phyloP scores from a whole-genome alignment of 2,888 invertebrate species.

The Dione juno region DNA sequence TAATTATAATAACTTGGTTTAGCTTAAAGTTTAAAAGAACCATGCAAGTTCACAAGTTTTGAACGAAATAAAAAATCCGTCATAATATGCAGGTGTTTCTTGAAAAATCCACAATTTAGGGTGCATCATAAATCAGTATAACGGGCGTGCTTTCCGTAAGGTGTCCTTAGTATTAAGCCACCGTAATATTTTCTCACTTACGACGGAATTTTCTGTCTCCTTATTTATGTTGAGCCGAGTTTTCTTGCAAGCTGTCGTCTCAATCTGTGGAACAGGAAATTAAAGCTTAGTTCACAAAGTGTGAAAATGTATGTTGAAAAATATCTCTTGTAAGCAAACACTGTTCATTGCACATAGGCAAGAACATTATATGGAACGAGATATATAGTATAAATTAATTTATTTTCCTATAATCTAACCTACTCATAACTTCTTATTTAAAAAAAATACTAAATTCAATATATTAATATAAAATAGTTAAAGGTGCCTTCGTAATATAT shows the following conservation, averaged over 20 bases:
- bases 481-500: too few relatives aligned
- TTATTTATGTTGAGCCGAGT: constrained; percentile 72
- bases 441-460: too few relatives aligned
- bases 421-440: too few relatives aligned
- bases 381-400: too few relatives aligned
- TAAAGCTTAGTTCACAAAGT: constrained; percentile 46
- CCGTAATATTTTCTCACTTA: constrained; percentile 82
- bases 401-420: too few relatives aligned
- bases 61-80: background rate
- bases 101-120: constrained; percentile 47
- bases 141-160: constrained; percentile 77
- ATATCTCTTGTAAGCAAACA: constrained; percentile 11
- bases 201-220: constrained; percentile 78
- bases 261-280: constrained; percentile 58
- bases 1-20: background rate
- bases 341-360: background rate
- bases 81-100: constrained; percentile 52
- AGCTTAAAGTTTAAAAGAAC: background rate
- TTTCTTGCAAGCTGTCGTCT: constrained; percentile 68
- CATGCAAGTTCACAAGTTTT: background rate
- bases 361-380: background rate
- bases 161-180: constrained; percentile 78
- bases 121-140: constrained; percentile 78
- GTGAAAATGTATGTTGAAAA: constrained; percentile 34
- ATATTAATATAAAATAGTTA: too few relatives aligned